Evolutionary conservation across 2,888 invertebrate genomes (phyloP).

Genomic region (Dendrolimus houi): DNA sequence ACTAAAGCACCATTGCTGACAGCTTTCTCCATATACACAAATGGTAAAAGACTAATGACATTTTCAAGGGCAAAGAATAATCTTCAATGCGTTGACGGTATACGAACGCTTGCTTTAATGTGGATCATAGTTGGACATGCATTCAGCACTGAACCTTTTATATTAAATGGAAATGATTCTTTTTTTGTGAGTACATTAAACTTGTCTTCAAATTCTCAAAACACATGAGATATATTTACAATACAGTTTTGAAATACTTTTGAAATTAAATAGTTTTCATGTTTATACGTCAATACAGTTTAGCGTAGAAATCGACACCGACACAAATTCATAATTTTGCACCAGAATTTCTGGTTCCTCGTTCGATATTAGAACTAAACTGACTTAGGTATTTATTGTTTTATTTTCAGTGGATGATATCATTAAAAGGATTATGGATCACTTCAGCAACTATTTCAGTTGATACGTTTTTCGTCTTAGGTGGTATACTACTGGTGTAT

Average conservation of each 20-base stretch:
- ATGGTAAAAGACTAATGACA: constrained; percentile 37
- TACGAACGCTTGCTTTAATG: constrained; percentile 48
- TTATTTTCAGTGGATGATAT: constrained; percentile 17
- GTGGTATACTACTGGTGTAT: constrained; percentile 46
- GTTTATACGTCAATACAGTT: not conserved
- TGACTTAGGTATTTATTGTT: not conserved
- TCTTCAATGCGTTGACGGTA: constrained; percentile 52
- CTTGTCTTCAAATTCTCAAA: too few relatives aligned
- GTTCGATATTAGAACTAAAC: too few relatives aligned
- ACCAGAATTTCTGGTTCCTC: too few relatives aligned
- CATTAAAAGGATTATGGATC: constrained; percentile 38
- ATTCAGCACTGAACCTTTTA: constrained; percentile 12
- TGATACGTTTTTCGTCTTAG: constrained; percentile 77
- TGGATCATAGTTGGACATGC: constrained; percentile 58
- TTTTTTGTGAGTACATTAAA: constrained; percentile 9
- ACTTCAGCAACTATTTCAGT: constrained; percentile 65
- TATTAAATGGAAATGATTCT: constrained; percentile 16
- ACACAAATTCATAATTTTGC: too few relatives aligned
- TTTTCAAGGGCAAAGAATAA: constrained; percentile 25
- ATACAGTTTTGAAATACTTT: too few relatives aligned
- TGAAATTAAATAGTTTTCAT: not conserved
- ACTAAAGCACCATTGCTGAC: constrained; percentile 12
- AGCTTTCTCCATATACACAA: constrained; percentile 40
- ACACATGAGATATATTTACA: too few relatives aligned
- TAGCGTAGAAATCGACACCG: not conserved